These are phyloP conservation scores for Dermochelys coriacea DNA, from an alignment of 2,797 vertebrate genomes.

Conservation along the genomic window DNA sequence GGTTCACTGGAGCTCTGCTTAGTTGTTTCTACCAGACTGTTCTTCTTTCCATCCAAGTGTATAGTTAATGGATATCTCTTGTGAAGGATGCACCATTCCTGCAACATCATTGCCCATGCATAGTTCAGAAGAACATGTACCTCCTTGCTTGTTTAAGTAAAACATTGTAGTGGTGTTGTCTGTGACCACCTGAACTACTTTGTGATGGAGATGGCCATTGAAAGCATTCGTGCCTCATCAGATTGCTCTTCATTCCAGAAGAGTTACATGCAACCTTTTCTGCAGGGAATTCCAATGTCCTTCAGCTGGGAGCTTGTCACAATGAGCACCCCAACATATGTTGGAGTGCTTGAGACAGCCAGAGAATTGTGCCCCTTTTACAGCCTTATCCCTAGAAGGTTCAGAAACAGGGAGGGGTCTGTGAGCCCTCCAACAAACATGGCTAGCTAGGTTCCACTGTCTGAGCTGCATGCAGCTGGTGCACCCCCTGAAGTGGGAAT, in stretches of 20 bases:
- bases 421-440: no score
- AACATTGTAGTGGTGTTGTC: neutral
- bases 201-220: neutral
- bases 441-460: no score
- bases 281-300: no score
- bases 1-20: neutral
- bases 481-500: neutral
- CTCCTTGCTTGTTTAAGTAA: neutral
- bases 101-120: neutral
- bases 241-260: neutral
- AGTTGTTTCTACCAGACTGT: no score
- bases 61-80: neutral
- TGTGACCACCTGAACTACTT: neutral
- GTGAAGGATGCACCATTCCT: neutral
- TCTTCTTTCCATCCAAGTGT: neutral
- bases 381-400: no score
- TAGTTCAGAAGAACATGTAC: neutral
- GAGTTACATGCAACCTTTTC: neutral
- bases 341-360: no score
- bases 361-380: no score
- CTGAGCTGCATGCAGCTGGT: neutral
- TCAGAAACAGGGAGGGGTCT: no score
- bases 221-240: neutral
- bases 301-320: no score
- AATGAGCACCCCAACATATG: no score